Conservation (phyloP, 2,888 invertebrate species). For the Synergus laeviventris region DNA sequence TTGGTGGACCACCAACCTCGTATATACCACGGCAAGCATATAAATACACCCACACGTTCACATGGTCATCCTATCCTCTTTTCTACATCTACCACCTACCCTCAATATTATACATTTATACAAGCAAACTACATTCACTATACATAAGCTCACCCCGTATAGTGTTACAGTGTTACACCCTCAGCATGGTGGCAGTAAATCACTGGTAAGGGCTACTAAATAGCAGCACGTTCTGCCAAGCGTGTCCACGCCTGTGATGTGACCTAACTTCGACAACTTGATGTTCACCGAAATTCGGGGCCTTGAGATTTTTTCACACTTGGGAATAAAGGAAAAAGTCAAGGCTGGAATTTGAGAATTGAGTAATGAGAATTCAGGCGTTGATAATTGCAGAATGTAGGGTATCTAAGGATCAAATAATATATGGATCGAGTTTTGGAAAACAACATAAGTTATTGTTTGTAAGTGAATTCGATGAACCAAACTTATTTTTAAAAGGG, state of each 20-base stretch:
- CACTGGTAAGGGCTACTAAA: conserved; percentile 75
- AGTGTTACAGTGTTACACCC: conserved; percentile 30
- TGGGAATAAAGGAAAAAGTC: not conserved
- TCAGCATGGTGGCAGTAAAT: conserved; percentile 66
- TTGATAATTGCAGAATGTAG: too few relatives aligned
- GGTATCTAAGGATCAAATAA: too few relatives aligned
- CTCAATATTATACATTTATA: conserved; percentile 42
- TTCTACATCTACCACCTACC: conserved; percentile 45
- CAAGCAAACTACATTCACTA: conserved; percentile 44
- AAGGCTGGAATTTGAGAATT: not conserved
- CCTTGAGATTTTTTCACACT: conserved; percentile 26
- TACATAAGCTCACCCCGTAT: conserved; percentile 40
- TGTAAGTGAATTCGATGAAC: not conserved
- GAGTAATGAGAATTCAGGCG: conserved; percentile 10
- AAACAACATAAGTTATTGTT: too few relatives aligned
- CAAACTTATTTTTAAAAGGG: not conserved
- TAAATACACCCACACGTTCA: conserved; percentile 44
- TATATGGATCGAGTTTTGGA: too few relatives aligned
- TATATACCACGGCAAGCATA: conserved; percentile 48
- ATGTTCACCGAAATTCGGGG: conserved; percentile 12
- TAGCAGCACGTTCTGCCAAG: conserved; percentile 59
- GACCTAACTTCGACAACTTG: conserved; percentile 41
- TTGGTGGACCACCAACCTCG: conserved; percentile 56
- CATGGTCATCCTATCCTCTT: conserved; percentile 39
- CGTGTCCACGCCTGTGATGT: conserved; percentile 51